Base-by-base conservation (phyloP, 1,140 invertebrate genomes). In the Sminthurinus signatus region DNA sequence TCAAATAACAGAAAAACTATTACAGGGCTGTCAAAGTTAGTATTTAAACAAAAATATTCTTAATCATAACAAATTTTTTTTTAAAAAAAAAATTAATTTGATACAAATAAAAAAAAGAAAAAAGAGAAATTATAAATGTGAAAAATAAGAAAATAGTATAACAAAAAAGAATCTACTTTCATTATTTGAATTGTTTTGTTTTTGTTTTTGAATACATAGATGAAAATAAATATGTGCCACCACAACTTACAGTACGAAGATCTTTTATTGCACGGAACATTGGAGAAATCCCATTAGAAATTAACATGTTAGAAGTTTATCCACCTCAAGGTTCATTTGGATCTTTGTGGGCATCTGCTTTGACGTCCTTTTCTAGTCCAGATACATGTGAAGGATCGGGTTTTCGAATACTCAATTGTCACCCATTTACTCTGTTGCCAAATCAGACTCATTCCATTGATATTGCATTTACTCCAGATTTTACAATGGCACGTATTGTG, bases 381-480 rank as follows among this genome's bases (percentile, higher is more conserved):
- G 77, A 84, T 28, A 75, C 79, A 0, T 96, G 93, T 74, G 87
- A 89, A 77, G 91, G 90, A 2, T 91, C 88, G 75, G 93, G 93
- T 12, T 96, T 93, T 74, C 83, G 83, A 10, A 83, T 94, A 21
- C 77, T 92, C 23, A 87, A 94, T 72, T 96, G 94, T 77, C 80
- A 82, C 27, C 83, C 87, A 12, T 93, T 96, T 75, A 79, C 83
- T 43, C 79, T 98, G 39, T 77, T 78, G 59, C 89, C 93, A 17
- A 95, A 96, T 77, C 83, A 82, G 12, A 88, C 86, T n/a, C 83
- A 82, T 70, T 88, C 87, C 75, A 85, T 98, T 29, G 90, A 96
- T 73, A 89, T 97, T 69, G 87, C 88, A 59, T 96, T 94, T 76
- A 90, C 89, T 0, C 88, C 94, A 8, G 95, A 98, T 79, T 96